Conservation (phyloP, 2,888 invertebrate species). For the Aspidiotus destructor region DNA sequence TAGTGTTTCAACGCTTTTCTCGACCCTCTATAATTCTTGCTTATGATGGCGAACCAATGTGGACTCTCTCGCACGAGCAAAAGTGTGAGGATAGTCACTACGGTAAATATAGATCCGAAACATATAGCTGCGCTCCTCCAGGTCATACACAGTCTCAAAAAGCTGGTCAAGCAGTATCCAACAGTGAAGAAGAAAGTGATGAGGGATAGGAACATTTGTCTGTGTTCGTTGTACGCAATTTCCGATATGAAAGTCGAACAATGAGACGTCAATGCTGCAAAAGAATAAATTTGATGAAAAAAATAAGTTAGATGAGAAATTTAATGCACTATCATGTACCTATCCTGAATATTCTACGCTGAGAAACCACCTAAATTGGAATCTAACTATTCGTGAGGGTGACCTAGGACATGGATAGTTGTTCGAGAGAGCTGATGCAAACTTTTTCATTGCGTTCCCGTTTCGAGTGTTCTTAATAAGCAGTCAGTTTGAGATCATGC, state of each 20-base stretch:
- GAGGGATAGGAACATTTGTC: slow-evolving; percentile 20
- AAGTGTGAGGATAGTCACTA: slow-evolving; percentile 2
- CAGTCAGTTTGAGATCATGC: no score
- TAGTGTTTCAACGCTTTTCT: neutral
- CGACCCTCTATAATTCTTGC: neutral
- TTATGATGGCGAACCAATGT: slow-evolving; percentile 32
- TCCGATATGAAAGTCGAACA: slow-evolving; percentile 22
- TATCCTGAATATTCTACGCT: no score
- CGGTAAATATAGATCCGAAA: slow-evolving; percentile 14
- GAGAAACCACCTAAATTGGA: no score
- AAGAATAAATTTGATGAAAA: neutral
- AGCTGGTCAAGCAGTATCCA: slow-evolving; percentile 8
- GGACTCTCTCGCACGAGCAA: slow-evolving; percentile 34
- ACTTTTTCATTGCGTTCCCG: no score
- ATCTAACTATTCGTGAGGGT: no score
- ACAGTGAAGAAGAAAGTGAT: slow-evolving; percentile 11
- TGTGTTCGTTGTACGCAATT: slow-evolving; percentile 13
- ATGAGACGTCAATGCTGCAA: slow-evolving; percentile 16
- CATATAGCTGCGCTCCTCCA: slow-evolving; percentile 5
- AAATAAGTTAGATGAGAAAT: no score
- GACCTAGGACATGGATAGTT: no score
- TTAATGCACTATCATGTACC: no score
- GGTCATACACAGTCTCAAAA: neutral
- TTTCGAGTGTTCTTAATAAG: no score
- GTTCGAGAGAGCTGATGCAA: no score